Evolutionary conservation across 2,113 vertebrate species (phyloP).

Genomic region (Stegastes partitus): DNA sequence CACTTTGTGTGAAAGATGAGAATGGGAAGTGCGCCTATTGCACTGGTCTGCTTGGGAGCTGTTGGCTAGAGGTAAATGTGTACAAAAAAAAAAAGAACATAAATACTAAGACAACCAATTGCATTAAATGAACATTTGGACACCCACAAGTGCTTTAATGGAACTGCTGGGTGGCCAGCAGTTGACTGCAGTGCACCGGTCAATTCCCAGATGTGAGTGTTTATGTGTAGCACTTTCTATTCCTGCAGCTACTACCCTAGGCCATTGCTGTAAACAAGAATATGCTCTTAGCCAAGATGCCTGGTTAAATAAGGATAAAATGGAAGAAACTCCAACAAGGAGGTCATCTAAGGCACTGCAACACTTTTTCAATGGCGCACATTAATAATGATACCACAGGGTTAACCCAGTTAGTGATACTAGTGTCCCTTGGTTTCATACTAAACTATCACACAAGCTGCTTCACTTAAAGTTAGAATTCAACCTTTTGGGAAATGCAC

Average conservation of each 20-base stretch:
- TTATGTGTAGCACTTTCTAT: slow-evolving; percentile 44
- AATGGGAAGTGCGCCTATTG: neutral
- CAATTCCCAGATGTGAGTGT: slow-evolving; percentile 50
- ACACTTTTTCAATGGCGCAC: neutral
- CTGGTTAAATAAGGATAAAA: slow-evolving; percentile 60
- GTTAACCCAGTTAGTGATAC: neutral
- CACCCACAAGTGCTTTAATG: slow-evolving; percentile 9
- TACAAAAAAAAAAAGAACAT: slow-evolving; percentile 23
- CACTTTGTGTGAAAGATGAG: slow-evolving; percentile 8
- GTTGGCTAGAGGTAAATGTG: slow-evolving; percentile 19
- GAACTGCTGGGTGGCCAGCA: slow-evolving; percentile 14
- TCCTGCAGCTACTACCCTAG: slow-evolving; percentile 48
- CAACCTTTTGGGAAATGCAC: neutral
- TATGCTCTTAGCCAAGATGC: slow-evolving; percentile 66
- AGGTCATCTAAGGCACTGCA: slow-evolving; percentile 31
- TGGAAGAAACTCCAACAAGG: slow-evolving; percentile 40
- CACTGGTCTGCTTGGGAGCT: slow-evolving; percentile 21
- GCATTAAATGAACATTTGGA: slow-evolving; percentile 29
- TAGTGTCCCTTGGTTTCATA: neutral
- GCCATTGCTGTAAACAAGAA: slow-evolving; percentile 72
- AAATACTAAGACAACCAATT: slow-evolving; percentile 14
- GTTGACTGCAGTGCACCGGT: slow-evolving; percentile 9
- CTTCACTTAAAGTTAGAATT: neutral
- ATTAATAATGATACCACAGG: slow-evolving; percentile 27
- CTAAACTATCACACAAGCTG: neutral